phyloP scores from a whole-genome alignment of 2,113 vertebrate species.

The Cheirogaleus medius region DNA sequence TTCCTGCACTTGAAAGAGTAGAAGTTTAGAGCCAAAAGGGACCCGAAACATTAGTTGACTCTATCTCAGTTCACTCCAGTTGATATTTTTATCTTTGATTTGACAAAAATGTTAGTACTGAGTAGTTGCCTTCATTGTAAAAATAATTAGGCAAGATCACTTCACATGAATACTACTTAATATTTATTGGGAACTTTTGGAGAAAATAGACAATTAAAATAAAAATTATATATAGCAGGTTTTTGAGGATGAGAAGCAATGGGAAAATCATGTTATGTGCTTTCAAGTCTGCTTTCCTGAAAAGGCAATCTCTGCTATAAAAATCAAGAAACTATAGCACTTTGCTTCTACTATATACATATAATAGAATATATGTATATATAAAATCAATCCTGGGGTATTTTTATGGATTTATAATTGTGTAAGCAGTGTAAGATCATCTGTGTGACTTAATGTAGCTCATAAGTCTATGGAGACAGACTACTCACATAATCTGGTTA shows the following conservation, averaged over 20 bases:
- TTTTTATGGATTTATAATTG: slow-evolving; percentile 2
- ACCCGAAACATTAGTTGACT: neutral
- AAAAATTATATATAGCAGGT: neutral
- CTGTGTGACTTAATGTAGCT: slow-evolving; percentile 11
- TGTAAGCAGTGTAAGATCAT: neutral
- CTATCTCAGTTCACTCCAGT: neutral
- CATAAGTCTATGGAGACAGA: neutral
- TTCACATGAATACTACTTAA: neutral
- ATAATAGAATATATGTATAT: neutral
- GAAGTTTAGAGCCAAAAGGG: neutral
- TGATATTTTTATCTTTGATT: neutral
- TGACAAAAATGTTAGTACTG: neutral
- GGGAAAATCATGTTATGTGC: neutral
- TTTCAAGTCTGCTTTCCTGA: slow-evolving; percentile 25
- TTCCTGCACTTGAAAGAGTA: neutral
- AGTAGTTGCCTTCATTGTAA: neutral
- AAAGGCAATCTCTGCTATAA: neutral
- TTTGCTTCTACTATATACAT: neutral
- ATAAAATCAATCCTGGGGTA: neutral
- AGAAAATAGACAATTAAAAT: neutral
- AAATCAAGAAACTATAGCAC: neutral
- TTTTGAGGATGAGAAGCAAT: neutral
- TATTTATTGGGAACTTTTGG: neutral
- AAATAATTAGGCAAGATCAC: neutral
- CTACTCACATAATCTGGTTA: slow-evolving; percentile 31